Evolutionary conservation across 1,140 invertebrate genomes (phyloP).

Genomic region (Drosophila nigromelanica): DNA sequence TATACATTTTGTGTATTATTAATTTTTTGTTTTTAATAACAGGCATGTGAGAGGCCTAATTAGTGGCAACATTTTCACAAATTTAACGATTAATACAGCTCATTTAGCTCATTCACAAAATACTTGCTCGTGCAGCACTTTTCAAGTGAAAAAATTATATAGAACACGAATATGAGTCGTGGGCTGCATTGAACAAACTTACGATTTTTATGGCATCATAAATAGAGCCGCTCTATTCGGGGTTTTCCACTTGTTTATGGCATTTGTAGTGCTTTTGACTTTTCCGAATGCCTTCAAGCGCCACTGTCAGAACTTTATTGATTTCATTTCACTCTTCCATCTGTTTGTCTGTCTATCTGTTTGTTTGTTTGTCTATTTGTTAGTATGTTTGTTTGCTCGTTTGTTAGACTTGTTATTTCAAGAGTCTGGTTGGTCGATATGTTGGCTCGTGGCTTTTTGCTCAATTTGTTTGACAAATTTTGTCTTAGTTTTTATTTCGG

Average conservation of each 20-base stretch:
- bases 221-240: slow-evolving; percentile 18
- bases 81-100: slow-evolving; percentile 13
- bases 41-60: slow-evolving; percentile 4
- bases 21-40: no score
- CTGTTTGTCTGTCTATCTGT: slow-evolving; percentile 14
- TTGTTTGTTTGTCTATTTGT: not conserved
- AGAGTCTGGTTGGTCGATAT: slow-evolving; percentile 3
- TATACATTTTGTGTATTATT: not conserved
- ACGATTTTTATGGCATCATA: slow-evolving; percentile 31
- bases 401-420: slow-evolving; percentile 9
- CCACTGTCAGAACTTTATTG: slow-evolving; percentile 37
- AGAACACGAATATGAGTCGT: slow-evolving; percentile 17
- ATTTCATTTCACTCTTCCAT: slow-evolving; percentile 26
- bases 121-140: slow-evolving; percentile 1
- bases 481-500: slow-evolving; percentile 50
- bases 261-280: slow-evolving; percentile 46
- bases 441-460: slow-evolving; percentile 22
- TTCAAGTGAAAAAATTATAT: not conserved
- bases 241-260: slow-evolving; percentile 36
- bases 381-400: not conserved
- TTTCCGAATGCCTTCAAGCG: slow-evolving; percentile 25
- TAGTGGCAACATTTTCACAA: not conserved
- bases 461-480: slow-evolving; percentile 39
- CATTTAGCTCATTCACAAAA: slow-evolving; percentile 32
- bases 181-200: slow-evolving; percentile 17